Conservation (phyloP, 2,113 vertebrate species). For the Anser brachyrhynchus region DNA sequence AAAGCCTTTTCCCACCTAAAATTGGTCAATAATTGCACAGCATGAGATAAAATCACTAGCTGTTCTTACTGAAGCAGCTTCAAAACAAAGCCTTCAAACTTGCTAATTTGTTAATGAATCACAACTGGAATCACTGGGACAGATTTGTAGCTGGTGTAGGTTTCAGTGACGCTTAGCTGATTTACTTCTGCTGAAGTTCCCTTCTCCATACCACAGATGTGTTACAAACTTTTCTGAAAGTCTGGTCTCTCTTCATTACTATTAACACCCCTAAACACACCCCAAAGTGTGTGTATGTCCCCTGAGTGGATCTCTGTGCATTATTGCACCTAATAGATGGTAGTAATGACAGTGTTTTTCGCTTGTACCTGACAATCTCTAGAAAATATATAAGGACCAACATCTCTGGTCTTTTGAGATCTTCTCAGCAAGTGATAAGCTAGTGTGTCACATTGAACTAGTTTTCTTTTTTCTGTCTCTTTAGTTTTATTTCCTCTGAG, state of each 20-base stretch:
- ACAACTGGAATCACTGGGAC: neutral
- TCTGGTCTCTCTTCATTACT: neutral
- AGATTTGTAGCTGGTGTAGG: neutral
- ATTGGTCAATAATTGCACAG: constrained; percentile 52
- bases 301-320: neutral
- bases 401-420: neutral
- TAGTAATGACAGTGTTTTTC: neutral
- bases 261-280: neutral
- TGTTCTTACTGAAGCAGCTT: neutral
- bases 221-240: neutral
- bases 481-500: neutral
- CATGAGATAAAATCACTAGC: constrained; percentile 2
- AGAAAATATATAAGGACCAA: neutral
- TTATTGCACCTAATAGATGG: neutral
- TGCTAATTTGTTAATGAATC: constrained; percentile 16
- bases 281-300: neutral
- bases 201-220: neutral
- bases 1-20: constrained; percentile 28
- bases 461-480: neutral
- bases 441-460: neutral
- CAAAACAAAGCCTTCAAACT: constrained; percentile 3
- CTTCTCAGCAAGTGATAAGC: neutral
- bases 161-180: neutral
- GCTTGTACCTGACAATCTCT: neutral
- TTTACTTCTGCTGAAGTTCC: neutral